phyloP scores from a whole-genome alignment of 2,797 vertebrate species.

The Danio aesculapii region DNA sequence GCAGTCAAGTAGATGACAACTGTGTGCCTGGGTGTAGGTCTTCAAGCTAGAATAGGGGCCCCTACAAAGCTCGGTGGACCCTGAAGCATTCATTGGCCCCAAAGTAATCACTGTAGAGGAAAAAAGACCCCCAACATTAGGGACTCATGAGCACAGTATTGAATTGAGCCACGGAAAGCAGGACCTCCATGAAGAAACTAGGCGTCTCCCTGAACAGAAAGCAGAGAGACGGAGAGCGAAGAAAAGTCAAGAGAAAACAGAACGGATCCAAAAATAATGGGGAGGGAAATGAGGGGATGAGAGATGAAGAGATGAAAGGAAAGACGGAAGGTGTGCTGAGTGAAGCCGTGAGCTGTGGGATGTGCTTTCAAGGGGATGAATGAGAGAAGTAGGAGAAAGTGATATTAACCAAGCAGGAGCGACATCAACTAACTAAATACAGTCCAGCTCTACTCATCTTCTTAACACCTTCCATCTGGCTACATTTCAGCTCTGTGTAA shows the following conservation, averaged over 20 bases:
- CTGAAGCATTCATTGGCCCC: conserved; percentile 42
- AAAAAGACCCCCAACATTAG: conserved; percentile 33
- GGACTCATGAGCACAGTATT: conserved; percentile 45
- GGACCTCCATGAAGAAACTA: conserved; percentile 57
- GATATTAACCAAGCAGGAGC: conserved; percentile 11
- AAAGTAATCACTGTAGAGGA: conserved; percentile 52
- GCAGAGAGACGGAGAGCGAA: neutral
- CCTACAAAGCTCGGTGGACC: conserved; percentile 40
- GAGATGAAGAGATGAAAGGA: conserved; percentile 54
- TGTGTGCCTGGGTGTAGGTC: neutral
- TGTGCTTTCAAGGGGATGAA: conserved; percentile 31
- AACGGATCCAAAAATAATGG: conserved; percentile 39
- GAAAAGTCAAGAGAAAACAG: conserved; percentile 9
- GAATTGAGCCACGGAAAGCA: conserved; percentile 20
- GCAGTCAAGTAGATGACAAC: neutral
- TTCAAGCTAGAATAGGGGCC: conserved; percentile 28
- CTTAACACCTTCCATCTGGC: conserved; percentile 21
- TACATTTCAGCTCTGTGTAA: conserved; percentile 27
- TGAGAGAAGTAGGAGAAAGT: conserved; percentile 4
- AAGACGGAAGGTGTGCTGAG: conserved; percentile 41
- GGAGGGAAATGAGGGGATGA: conserved; percentile 20
- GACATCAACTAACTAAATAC: conserved; percentile 14
- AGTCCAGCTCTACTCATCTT: conserved; percentile 12
- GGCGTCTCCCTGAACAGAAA: conserved; percentile 37
- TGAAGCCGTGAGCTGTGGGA: conserved; percentile 35